Evolutionary conservation across 1,140 invertebrate genomes (phyloP), one percentile per base, ranked within the genome.

Genomic region (Musca domestica): DNA sequence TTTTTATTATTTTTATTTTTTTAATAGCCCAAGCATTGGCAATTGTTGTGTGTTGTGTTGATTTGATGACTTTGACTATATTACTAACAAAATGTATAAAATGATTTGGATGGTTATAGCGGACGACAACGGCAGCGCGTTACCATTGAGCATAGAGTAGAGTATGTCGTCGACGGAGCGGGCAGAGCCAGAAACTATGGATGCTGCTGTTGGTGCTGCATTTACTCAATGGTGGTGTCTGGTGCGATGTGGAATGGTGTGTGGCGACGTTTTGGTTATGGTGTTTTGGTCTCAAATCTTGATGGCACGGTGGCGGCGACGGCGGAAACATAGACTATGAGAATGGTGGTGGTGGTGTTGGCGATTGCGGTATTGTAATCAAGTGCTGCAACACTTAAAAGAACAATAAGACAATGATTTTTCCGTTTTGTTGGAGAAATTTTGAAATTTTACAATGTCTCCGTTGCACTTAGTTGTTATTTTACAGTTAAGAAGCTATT

Each of bases 361-460:
- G 19, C 27, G 12, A 34, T 41, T 41, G 34, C 34, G 34, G 34
- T 41, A 41, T 41, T 41, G 34, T 61, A 61, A 61, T 41, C 56
- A 34, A 61, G 27, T 61, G 52, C 52, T 27, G 68, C 70, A 75
- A 78, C 76, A 73, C 70, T 78, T 74, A 74, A 78, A 71, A n/a
- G 73, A 75, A 79, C 77, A 79, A 79, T 79, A 77, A 75, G 77
- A 76, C 25, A 27, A 47, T 47, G 51, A 66, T 61, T 61, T 58
- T 67, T 20, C 25, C 41, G 47, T 61, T 67, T 58, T 61, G 41
- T 41, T 41, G 6, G 34, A 41, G 34, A 41, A 41, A 41, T 41
- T 5, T 23, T 27, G n/a, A 14, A 23, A 56, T 20, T 54, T 54
- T n/a, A 61, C 27, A 61, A 34, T 1, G 25, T 2, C 22, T 23